These are phyloP conservation scores for Callithrix jacchus DNA, from an alignment of 2,113 vertebrate genomes.

Conservation along the genomic window DNA sequence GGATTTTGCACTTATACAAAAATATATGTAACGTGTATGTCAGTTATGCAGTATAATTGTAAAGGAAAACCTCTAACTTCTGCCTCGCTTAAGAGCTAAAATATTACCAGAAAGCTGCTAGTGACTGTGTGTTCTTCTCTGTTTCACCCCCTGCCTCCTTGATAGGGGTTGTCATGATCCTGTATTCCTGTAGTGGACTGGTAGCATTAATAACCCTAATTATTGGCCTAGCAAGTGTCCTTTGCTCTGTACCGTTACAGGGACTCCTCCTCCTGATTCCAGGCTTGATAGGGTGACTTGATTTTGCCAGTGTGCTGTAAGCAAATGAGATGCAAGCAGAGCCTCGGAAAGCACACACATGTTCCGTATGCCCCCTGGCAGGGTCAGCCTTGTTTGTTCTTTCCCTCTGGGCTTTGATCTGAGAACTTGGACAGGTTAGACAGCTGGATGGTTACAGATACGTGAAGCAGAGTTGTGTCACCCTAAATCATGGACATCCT, in stretches of 20 bases:
- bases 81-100: neutral
- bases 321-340: neutral
- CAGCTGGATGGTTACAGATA: neutral
- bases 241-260: neutral
- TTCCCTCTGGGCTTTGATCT: neutral
- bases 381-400: neutral
- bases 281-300: neutral
- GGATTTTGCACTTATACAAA: neutral
- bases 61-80: neutral
- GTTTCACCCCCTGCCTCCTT: neutral
- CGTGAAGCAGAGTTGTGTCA: neutral
- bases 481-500: neutral
- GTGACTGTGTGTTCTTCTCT: neutral
- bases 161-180: neutral
- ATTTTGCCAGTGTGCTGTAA: neutral
- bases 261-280: neutral
- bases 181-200: neutral
- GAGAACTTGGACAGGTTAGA: neutral
- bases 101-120: neutral
- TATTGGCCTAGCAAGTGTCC: neutral
- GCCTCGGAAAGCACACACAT: neutral
- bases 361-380: neutral
- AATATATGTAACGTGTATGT: neutral
- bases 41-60: neutral
- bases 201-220: neutral